Evolutionary conservation across 2,888 invertebrate genomes (phyloP).

Genomic region (Neoaliturus tenellus): DNA sequence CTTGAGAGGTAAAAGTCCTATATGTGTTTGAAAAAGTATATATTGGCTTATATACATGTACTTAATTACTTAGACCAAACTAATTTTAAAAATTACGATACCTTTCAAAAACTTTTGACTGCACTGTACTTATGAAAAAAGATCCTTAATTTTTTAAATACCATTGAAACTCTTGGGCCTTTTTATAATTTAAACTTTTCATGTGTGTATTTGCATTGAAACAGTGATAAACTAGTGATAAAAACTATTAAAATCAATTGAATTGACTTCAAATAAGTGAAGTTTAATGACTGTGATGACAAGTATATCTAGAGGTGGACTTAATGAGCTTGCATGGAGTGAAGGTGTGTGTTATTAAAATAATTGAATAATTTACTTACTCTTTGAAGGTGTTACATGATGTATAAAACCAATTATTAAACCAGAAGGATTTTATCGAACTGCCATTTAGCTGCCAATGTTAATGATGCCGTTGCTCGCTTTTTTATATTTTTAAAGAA

Average conservation of each 20-base stretch:
- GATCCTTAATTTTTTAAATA: no score
- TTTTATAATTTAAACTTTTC: neutral
- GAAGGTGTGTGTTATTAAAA: neutral
- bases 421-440: neutral
- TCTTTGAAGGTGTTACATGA: neutral
- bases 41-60: no score
- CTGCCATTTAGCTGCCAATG: conserved; percentile 2
- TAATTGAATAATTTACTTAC: neutral
- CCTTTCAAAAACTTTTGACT: no score
- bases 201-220: neutral
- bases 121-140: no score
- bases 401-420: neutral
- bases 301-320: neutral
- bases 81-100: no score
- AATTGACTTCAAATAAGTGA: neutral
- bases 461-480: neutral
- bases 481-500: neutral
- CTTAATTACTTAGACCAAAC: no score
- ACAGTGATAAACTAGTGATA: conserved; percentile 28
- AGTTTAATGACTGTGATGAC: neutral
- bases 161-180: neutral
- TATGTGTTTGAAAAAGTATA: no score
- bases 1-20: no score
- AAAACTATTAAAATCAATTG: neutral
- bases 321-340: neutral